Evolutionary conservation across 2,797 vertebrate genomes (phyloP), one percentile per base, ranked within the genome.

Genomic region (Gymnocypris eckloni): DNA sequence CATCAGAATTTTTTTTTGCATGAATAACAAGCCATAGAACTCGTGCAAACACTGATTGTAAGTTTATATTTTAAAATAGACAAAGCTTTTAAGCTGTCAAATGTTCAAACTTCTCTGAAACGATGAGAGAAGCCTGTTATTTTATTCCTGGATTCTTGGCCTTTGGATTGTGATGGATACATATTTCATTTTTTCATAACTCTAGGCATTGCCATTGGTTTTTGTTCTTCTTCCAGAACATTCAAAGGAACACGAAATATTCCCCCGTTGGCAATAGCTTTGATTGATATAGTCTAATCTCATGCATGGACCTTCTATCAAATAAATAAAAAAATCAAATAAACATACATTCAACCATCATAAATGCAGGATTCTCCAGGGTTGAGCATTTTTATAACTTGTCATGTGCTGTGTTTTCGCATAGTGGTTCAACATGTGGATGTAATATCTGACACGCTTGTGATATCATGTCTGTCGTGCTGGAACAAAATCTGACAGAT

Each of bases 401-500:
- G 84, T 82, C 80, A 83, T 81, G 72, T 54, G 73, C 73, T 83
- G 54, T 48, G 59, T 81, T 77, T 79, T 81, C 71, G 56, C 77
- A 86, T 83, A 88, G 45, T 4, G 22, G 69, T 81, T 71, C 66
- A 59, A 79, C 83, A 84, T 77, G 64, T 77, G 80, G 84, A 86
- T 83, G 75, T 67, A 76, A 61, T 85, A 85, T 84, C 48, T 64
- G 81, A 87, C 81, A 87, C 76, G 48, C 48, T 81, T 81, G 75
- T 87, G 85, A 85, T 83, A 87, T 86, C 81, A 88, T 82, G 86
- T 82, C 80, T 87, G 77, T 86, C 56, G 77, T 54, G 80, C 75
- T 90, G 87, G 81, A 88, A 87, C 69, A 84, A 77, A 70, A 76
- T 90, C 71, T 79, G 86, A 83, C 81, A 79, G 86, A 88, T 87